These are phyloP conservation scores for Chaetorhynchus papuensis DNA, from an alignment of 2,113 vertebrate genomes.

Conservation along the genomic window DNA sequence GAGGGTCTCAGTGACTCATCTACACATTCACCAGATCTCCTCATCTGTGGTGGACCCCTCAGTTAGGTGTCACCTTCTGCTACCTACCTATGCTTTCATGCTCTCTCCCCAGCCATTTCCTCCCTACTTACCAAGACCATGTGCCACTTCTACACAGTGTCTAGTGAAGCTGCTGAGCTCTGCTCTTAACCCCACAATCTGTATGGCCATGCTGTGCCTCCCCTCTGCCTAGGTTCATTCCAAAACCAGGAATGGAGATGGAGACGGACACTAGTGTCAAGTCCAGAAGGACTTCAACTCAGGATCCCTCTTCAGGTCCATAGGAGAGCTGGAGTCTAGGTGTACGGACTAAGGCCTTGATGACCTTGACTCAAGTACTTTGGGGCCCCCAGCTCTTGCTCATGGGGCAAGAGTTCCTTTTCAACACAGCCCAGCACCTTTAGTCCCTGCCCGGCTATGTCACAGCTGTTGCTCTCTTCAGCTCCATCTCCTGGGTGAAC, in stretches of 20 bases:
- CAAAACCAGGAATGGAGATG: not conserved
- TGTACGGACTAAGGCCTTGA: not conserved
- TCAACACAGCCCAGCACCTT: not conserved
- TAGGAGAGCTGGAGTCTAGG: not conserved
- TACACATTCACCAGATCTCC: not conserved
- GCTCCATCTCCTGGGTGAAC: not conserved
- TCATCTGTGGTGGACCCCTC: not conserved
- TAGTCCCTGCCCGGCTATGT: not conserved
- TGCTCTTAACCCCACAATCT: fast-evolving
- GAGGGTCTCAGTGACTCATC: not conserved
- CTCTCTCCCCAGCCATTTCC: not conserved
- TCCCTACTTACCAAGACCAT: not conserved
- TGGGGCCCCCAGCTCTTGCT: not conserved
- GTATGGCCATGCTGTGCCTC: not conserved
- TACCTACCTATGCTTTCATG: fast-evolving
- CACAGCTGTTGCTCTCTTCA: not conserved
- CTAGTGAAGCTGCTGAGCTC: not conserved
- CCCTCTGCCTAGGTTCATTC: not conserved
- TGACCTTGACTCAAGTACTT: not conserved
- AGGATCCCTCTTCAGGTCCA: not conserved
- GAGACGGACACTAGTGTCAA: fast-evolving
- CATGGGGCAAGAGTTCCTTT: not conserved
- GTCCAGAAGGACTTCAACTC: not conserved
- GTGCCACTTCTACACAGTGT: not conserved
- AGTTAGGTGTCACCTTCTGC: not conserved